phyloP scores from a whole-genome alignment of 2,113 vertebrate genomes.

The Sigmodon hispidus region DNA sequence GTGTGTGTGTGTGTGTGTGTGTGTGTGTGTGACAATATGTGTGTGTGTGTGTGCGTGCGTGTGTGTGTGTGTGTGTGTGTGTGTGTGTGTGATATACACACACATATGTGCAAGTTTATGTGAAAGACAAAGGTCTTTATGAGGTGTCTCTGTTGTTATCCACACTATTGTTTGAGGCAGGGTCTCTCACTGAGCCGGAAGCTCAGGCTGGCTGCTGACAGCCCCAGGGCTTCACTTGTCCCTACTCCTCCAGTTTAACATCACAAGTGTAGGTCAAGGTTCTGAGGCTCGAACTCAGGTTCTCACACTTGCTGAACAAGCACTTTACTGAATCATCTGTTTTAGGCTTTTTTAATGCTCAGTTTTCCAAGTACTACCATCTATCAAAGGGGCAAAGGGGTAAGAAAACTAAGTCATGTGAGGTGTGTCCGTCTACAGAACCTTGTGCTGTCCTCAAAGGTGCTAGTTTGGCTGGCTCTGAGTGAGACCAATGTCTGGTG shows the following conservation, averaged over 20 bases:
- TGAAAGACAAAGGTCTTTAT: background rate
- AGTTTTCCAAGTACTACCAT: background rate
- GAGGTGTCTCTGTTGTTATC: background rate
- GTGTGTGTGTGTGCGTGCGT: background rate
- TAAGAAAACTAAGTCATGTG: background rate
- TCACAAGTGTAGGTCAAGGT: background rate
- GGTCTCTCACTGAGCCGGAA: background rate
- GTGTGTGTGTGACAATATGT: background rate
- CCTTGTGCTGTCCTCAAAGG: background rate
- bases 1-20: background rate
- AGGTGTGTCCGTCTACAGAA: background rate
- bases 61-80: background rate
- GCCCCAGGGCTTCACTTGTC: background rate
- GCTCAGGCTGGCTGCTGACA: background rate
- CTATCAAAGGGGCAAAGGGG: no score
- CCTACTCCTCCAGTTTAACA: no score
- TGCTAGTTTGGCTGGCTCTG: background rate
- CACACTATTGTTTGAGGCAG: background rate
- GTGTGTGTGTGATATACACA: background rate
- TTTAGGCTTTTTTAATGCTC: background rate
- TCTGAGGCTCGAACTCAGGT: background rate
- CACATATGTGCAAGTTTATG: background rate
- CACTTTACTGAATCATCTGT: background rate
- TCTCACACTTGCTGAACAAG: background rate
- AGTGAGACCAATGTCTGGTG: background rate